Conservation (phyloP, 2,888 invertebrate species). For the Epinotia ramella region DNA sequence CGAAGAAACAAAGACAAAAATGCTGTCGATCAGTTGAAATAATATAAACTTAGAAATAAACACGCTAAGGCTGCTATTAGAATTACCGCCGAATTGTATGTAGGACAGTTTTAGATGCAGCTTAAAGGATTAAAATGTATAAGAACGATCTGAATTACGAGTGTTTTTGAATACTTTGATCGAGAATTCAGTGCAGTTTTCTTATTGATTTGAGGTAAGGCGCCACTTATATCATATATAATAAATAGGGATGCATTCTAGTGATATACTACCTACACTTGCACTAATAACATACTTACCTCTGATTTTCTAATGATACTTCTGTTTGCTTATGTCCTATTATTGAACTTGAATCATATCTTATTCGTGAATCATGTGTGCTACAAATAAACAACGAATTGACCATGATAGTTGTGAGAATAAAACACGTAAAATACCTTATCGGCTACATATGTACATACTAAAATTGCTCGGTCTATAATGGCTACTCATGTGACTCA, state of each 20-base stretch:
- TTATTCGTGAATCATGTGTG: neutral
- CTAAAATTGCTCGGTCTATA: conserved; percentile 22
- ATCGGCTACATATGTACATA: conserved; percentile 1
- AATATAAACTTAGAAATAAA: neutral
- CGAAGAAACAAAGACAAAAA: neutral
- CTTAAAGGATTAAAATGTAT: conserved; percentile 32
- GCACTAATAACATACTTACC: no score
- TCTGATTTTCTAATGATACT: neutral
- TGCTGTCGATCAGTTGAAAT: neutral
- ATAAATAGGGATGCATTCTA: conserved; percentile 6
- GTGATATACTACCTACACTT: neutral
- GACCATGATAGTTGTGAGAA: neutral
- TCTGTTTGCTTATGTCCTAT: neutral
- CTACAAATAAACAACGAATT: neutral
- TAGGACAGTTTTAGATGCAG: neutral
- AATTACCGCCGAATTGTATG: neutral
- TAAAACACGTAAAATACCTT: neutral
- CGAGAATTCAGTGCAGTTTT: conserved; percentile 14
- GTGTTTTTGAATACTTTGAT: conserved; percentile 16
- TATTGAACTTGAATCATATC: neutral
- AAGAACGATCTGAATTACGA: conserved; percentile 18
- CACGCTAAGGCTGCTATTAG: neutral
- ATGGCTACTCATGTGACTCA: neutral
- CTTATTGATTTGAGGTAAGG: neutral
- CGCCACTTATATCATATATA: neutral